Conservation (phyloP, 1,140 invertebrate genomes). For the Battus philenor region DNA sequence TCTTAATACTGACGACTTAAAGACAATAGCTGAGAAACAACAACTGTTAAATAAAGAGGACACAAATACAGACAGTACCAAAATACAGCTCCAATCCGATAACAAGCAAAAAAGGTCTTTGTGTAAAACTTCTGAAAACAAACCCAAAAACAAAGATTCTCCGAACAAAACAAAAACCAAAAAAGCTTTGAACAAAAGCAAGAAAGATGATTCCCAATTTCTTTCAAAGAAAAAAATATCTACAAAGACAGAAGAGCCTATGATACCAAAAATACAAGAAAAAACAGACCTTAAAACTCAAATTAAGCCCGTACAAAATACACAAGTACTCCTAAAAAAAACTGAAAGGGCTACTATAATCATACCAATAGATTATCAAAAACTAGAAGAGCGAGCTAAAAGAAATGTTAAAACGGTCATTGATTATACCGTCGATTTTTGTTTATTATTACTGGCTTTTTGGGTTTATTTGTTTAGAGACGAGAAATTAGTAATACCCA, state of each 20-base stretch:
- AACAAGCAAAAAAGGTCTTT: neutral
- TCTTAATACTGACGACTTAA: constrained; percentile 79
- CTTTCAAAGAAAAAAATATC: constrained; percentile 2
- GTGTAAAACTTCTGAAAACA: constrained; percentile 17
- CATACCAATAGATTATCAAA: constrained; percentile 71
- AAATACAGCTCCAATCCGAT: constrained; percentile 23
- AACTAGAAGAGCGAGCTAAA: constrained; percentile 77
- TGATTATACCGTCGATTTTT: constrained; percentile 82
- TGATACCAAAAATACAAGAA: constrained; percentile 14
- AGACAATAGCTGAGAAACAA: constrained; percentile 76
- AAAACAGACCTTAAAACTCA: constrained; percentile 27
- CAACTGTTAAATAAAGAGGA: constrained; percentile 26
- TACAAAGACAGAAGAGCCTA: constrained; percentile 25
- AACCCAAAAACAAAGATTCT: constrained; percentile 21
- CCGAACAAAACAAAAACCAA: constrained; percentile 25
- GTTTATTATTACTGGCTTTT: constrained; percentile 82
- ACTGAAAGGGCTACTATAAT: constrained; percentile 64
- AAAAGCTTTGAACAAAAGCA: constrained; percentile 20
- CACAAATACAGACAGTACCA: constrained; percentile 23
- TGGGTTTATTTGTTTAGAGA: constrained; percentile 88
- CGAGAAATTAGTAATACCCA: constrained; percentile 84
- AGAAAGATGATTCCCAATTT: constrained; percentile 21
- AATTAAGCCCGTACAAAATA: constrained; percentile 33
- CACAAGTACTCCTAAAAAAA: constrained; percentile 50
- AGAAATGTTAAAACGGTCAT: constrained; percentile 80